Evolutionary conservation across 2,888 invertebrate genomes (phyloP), one percentile per base, ranked within the genome.

Genomic region (Diaprepes abbreviatus): DNA sequence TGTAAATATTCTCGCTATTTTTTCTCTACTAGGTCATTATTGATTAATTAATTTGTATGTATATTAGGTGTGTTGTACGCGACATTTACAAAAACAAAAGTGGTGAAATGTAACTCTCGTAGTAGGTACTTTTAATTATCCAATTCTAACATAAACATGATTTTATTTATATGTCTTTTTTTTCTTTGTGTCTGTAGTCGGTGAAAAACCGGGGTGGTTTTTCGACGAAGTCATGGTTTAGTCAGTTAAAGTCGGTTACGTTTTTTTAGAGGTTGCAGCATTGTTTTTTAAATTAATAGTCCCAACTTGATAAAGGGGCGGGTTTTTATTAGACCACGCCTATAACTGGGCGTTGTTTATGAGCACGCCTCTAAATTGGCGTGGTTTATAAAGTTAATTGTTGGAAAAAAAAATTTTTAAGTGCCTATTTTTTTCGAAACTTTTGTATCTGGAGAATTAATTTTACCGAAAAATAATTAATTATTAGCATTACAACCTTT

Each of bases 11-110:
- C 59, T 71, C 66, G 66, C 58, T 55, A 52, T 64, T 64, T 65
- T 70, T 71, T 67, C 66, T 71, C 71, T 71, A 71, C 60, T 71
- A 71, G 66, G 54, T 71, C 71, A 52, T 71, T 66, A 66, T 66
- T 64, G 40, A 65, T 65, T 65, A 63, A 62, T 66, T 70, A 68
- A 63, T 68, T 68, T 68, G 63, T 68, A 63, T 70, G 70, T 70
- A 66, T 70, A 70, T 65, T 70, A 66, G 70, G 66, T 70, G 70
- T 70, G 66, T 66, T 70, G 62, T 70, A 64, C 40, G 66, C 70
- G 66, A 70, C 70, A 67, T 65, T 65, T 70, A 70, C 65, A 48
- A 60, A 62, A 62, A 45, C 17, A 58, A 68, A 66, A 17, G 50
- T 66, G 71, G 71, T 66, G 58, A 71, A 71, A 43, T 71, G 66